Evolutionary conservation across 2,113 vertebrate species (phyloP).

Genomic region (Girardinichthys multiradiatus): DNA sequence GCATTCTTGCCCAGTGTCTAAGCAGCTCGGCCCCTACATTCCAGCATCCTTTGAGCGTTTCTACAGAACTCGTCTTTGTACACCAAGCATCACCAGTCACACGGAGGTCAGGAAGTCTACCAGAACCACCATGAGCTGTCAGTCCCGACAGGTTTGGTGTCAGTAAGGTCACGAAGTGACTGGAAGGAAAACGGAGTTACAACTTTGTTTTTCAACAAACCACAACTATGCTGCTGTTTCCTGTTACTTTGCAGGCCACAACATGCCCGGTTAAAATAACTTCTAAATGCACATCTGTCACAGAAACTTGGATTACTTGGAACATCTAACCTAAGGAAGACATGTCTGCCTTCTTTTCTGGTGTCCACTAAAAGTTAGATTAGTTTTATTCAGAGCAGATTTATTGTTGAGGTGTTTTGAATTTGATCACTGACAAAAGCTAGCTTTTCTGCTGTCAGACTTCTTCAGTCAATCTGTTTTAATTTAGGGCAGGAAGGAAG

Average conservation of each 20-base stretch:
- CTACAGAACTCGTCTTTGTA: constrained; percentile 30
- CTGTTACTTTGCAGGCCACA: constrained; percentile 15
- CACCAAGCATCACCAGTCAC: background rate
- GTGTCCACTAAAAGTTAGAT: too few relatives aligned
- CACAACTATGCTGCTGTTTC: constrained; percentile 1
- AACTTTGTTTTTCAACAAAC: background rate
- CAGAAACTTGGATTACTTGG: background rate
- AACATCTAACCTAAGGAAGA: background rate
- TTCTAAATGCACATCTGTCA: background rate
- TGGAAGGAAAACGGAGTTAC: background rate
- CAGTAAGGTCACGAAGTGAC: background rate
- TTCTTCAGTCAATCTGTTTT: background rate
- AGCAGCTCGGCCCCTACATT: constrained; percentile 52
- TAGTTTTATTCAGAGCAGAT: too few relatives aligned
- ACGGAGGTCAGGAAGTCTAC: background rate
- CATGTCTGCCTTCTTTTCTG: background rate
- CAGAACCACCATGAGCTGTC: background rate
- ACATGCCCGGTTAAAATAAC: background rate
- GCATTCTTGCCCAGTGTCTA: constrained; percentile 48
- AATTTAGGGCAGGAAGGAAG: background rate
- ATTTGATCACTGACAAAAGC: too few relatives aligned
- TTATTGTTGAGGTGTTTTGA: too few relatives aligned
- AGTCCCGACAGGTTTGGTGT: background rate
- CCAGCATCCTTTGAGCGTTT: constrained; percentile 27
- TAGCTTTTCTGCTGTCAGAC: background rate